Evolutionary conservation across 1,140 invertebrate species (phyloP).

Genomic region (Diplogasteroides magnus): DNA sequence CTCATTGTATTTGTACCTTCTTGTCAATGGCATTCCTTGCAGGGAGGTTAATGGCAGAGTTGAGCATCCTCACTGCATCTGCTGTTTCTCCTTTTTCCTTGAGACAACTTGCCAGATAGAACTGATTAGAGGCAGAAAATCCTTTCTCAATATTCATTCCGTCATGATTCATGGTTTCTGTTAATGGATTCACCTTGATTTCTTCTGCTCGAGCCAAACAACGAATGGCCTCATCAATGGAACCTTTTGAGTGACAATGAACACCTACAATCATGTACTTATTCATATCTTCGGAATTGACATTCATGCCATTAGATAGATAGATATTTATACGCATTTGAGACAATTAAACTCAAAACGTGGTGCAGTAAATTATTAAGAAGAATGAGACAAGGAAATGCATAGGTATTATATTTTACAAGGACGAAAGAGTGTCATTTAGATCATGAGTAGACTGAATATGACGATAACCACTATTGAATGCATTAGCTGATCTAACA

Average conservation of each 20-base stretch:
- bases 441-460: too few species aligned
- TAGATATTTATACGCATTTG: too few species aligned
- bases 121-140: slow-evolving; percentile 12
- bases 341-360: too few species aligned
- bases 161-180: neutral
- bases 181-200: slow-evolving; percentile 7
- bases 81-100: neutral
- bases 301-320: too few species aligned
- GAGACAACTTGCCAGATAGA: slow-evolving; percentile 1
- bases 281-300: too few species aligned
- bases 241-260: neutral
- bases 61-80: neutral
- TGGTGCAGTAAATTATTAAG: too few species aligned
- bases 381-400: too few species aligned
- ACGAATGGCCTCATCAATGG: slow-evolving; percentile 2
- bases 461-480: too few species aligned
- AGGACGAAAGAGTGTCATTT: too few species aligned
- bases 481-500: neutral
- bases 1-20: slow-evolving; percentile 1
- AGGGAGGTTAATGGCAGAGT: neutral
- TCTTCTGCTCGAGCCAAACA: slow-evolving; percentile 8
- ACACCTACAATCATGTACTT: slow-evolving; percentile 7
- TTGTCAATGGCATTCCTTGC: slow-evolving; percentile 13
- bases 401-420: too few species aligned
- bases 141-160: neutral